phyloP scores from a whole-genome alignment of 2,888 invertebrate species.

The Agonum fuliginosum region DNA sequence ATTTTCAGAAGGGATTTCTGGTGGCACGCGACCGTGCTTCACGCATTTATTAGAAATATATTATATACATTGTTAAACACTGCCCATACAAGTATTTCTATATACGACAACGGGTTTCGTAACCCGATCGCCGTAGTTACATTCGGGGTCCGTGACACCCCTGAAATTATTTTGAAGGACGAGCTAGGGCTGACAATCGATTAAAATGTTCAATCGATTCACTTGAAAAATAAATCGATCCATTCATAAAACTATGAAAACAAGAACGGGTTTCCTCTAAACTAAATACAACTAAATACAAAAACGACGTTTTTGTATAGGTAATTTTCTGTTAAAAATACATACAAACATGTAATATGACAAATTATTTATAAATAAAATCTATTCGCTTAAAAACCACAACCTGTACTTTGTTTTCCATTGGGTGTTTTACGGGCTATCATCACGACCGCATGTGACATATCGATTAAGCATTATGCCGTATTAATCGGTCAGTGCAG shows the following conservation, averaged over 20 bases:
- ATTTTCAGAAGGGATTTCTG: too few species aligned
- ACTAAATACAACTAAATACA: conserved; percentile 56
- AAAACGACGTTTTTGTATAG: conserved; percentile 59
- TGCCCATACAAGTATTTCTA: conserved; percentile 58
- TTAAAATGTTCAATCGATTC: conserved; percentile 60
- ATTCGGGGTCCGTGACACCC: conserved; percentile 45
- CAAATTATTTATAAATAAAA: conserved; percentile 60
- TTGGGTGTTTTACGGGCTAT: conserved; percentile 48
- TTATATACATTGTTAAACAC: conserved; percentile 60
- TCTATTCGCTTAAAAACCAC: conserved; percentile 59
- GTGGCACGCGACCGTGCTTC: conserved; percentile 19
- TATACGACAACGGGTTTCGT: conserved; percentile 58
- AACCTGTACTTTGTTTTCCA: conserved; percentile 52
- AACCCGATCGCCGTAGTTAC: conserved; percentile 54
- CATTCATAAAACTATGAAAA: conserved; percentile 41
- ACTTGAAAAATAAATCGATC: conserved; percentile 42
- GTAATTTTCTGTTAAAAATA: conserved; percentile 58
- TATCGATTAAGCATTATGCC: conserved; percentile 56
- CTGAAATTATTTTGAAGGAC: conserved; percentile 34
- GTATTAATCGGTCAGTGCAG: conserved; percentile 56
- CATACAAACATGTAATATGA: conserved; percentile 57
- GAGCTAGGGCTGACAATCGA: conserved; percentile 68
- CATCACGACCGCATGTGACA: conserved; percentile 26
- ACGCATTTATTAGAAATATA: conserved; percentile 58
- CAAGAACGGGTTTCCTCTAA: conserved; percentile 54